phyloP scores from a whole-genome alignment of 2,888 invertebrate genomes.

The Tenthredo notha region DNA sequence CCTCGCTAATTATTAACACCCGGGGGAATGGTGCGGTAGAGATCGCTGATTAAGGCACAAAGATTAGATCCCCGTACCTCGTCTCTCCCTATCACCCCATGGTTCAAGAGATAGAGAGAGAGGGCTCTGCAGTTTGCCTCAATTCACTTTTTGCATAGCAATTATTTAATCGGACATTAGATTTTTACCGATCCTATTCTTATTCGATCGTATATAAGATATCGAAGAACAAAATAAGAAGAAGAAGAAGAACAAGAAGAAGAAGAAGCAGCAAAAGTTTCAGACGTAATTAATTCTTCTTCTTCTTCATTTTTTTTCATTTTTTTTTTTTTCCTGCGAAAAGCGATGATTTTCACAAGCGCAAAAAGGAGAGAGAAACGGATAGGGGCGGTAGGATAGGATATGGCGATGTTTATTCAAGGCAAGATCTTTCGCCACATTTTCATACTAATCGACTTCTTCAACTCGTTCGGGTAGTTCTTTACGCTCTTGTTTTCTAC shows the following conservation, averaged over 20 bases:
- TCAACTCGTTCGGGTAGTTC: constrained; percentile 60
- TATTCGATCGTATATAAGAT: too few relatives aligned
- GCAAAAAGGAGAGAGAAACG: too few relatives aligned
- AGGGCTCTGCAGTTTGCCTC: background rate
- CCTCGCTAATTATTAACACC: constrained; percentile 48
- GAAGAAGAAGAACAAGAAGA: background rate
- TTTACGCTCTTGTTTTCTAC: background rate
- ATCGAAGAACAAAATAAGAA: background rate
- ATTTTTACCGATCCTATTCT: background rate
- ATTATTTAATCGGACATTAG: background rate
- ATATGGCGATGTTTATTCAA: constrained; percentile 36
- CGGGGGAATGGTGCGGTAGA: constrained; percentile 16
- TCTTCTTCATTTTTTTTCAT: background rate
- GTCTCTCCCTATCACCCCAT: background rate
- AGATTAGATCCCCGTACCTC: background rate
- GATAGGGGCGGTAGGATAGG: background rate
- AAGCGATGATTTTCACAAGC: background rate
- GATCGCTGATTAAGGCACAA: constrained; percentile 46
- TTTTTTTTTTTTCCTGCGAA: background rate
- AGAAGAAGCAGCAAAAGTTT: background rate
- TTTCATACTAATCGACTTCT: constrained; percentile 76
- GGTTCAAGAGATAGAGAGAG: background rate
- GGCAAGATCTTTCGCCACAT: constrained; percentile 67
- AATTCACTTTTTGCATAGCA: background rate
- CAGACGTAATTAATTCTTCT: background rate